Evolutionary conservation across 2,113 vertebrate genomes (phyloP).

Genomic region (Myiopsitta monachus): DNA sequence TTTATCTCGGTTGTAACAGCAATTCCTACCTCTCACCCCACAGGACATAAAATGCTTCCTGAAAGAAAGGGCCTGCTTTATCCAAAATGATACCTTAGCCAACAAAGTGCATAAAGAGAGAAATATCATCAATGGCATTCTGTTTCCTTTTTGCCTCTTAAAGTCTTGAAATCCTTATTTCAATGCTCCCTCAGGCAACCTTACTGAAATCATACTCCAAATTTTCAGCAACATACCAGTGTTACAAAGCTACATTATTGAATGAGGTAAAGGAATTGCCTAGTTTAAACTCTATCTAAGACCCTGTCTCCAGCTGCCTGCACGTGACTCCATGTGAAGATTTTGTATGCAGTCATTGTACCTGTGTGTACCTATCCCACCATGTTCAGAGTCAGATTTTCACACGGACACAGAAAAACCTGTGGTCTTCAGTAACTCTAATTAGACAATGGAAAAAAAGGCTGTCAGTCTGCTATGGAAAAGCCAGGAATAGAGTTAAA

Average conservation of each 20-base stretch:
- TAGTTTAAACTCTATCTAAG: not conserved
- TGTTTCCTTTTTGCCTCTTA: not conserved
- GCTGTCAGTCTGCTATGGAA: not conserved
- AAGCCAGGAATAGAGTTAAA: not conserved
- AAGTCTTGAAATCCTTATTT: not conserved
- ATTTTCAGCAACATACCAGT: not conserved
- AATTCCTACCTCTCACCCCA: not conserved
- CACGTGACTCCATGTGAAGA: not conserved
- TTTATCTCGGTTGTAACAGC: not conserved
- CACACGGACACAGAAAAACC: not conserved
- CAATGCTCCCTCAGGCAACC: not conserved
- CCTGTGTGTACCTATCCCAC: not conserved
- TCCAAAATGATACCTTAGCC: not conserved
- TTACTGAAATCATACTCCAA: not conserved
- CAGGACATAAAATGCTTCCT: not conserved
- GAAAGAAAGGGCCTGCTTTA: not conserved
- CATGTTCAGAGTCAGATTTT: not conserved
- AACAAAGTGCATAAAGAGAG: not conserved
- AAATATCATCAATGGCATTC: not conserved
- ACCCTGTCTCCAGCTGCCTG: not conserved
- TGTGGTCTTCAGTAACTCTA: not conserved
- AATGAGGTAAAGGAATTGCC: not conserved
- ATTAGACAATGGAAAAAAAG: not conserved
- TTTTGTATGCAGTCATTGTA: not conserved
- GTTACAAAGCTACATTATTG: not conserved